These are phyloP conservation scores for Karalla daura DNA, from an alignment of 2,797 vertebrate species.

Conservation along the genomic window DNA sequence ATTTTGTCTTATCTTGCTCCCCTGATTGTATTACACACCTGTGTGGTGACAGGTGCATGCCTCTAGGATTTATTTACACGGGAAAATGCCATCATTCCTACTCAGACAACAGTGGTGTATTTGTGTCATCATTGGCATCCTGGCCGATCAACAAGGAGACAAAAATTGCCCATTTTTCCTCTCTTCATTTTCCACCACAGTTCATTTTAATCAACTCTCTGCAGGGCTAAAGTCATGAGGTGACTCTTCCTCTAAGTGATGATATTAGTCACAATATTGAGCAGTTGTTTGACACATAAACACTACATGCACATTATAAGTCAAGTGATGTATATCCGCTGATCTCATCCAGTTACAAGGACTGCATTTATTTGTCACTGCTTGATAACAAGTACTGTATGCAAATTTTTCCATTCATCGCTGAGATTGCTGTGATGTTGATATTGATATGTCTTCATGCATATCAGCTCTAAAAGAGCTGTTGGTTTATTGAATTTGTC, in stretches of 20 bases:
- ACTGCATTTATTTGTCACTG: slow-evolving; percentile 53
- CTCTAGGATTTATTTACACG: not conserved
- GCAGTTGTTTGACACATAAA: slow-evolving; percentile 41
- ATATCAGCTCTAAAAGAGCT: slow-evolving; percentile 1
- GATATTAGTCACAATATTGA: slow-evolving; percentile 49
- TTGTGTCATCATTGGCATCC: not conserved
- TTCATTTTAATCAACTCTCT: slow-evolving; percentile 41
- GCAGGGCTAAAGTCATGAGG: slow-evolving; percentile 22
- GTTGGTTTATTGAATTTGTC: slow-evolving; percentile 23
- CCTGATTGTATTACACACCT: not conserved
- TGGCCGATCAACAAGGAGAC: not conserved
- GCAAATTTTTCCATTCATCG: slow-evolving; percentile 51
- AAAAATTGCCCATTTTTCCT: not conserved
- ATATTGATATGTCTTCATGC: slow-evolving; percentile 30
- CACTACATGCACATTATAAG: slow-evolving; percentile 35
- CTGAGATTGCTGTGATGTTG: slow-evolving; percentile 19
- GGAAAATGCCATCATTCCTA: not conserved
- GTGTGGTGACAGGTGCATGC: not conserved
- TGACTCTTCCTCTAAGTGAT: slow-evolving; percentile 30
- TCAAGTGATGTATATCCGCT: slow-evolving; percentile 38
- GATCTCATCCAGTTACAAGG: slow-evolving; percentile 33
- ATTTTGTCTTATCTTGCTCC: too few relatives aligned
- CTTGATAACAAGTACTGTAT: slow-evolving; percentile 44
- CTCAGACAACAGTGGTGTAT: not conserved
- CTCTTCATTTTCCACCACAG: slow-evolving; percentile 1